These are phyloP conservation scores for Crenichthys baileyi DNA, from an alignment of 2,797 vertebrate species.

Conservation along the genomic window DNA sequence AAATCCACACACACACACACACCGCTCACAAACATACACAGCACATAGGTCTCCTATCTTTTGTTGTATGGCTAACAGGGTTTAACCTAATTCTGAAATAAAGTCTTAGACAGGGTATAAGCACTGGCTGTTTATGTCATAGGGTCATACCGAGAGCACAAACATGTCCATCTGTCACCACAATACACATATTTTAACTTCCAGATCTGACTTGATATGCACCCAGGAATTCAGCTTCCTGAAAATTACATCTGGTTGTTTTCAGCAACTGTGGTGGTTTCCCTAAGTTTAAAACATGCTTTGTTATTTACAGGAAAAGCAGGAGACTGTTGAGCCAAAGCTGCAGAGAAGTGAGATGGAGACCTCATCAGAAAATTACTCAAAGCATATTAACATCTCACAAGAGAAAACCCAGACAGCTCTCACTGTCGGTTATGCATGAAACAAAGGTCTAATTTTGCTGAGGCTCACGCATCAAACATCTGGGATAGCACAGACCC, in stretches of 20 bases:
- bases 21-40: no score
- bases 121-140: constrained; percentile 18
- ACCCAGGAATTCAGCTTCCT: constrained; percentile 22
- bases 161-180: constrained; percentile 59
- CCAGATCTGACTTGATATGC: constrained; percentile 2
- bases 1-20: neutral
- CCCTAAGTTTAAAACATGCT: neutral
- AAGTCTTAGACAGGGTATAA: constrained; percentile 29
- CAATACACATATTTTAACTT: constrained; percentile 42
- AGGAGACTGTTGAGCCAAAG: constrained; percentile 62
- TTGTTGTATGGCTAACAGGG: constrained; percentile 8
- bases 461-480: no score
- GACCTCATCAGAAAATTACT: constrained; percentile 83
- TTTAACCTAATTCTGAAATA: constrained; percentile 43
- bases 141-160: constrained; percentile 16
- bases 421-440: constrained; percentile 31
- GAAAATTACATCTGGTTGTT: neutral
- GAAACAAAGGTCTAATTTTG: constrained; percentile 6
- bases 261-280: neutral
- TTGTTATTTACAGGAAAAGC: constrained; percentile 64
- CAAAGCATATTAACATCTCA: constrained; percentile 82
- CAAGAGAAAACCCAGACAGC: constrained; percentile 80
- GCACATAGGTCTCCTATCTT: neutral
- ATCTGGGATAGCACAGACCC: neutral
- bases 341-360: constrained; percentile 83